Base-by-base conservation (phyloP, 2,797 vertebrate genomes). In the Paguma larvata region DNA sequence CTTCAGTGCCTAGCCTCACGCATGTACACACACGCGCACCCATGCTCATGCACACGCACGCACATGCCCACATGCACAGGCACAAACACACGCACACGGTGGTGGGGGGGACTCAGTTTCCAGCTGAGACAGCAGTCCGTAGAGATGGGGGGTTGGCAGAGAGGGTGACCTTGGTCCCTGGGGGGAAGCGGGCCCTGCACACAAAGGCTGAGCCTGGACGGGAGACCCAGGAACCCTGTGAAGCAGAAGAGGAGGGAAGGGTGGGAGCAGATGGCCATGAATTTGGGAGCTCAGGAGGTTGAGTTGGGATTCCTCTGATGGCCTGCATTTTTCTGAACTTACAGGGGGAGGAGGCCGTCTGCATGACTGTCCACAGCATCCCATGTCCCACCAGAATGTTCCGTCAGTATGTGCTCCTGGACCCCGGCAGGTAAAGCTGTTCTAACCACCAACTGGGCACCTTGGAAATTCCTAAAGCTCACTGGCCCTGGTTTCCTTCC, bases 401-500 rank as follows among this genome's bases (percentile, higher is more conserved):
- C 23, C 0, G 3, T 15, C 15, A 27, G 25, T 14, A 16, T 7
- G 13, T 27, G 72, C 72, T 44, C 72, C 72, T 14, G 3, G 70
- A 27, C 38, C 13, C 41, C 0, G 13, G 65, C 72, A 15, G 25
- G 41, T 44, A 41, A 25, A 14, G 3, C 15, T 25, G 13, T 44
- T 5, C 25, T 30, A 15, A 44, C 11, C 25, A 15, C 41, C 41
- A 25, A 4, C 53, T 3, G 0, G 5, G 18, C 4, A 19, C 34
- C 19, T 73, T 2, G 27, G 32, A 15, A 44, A 59, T 23, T 30
- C 2, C 34, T 13, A 4, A 19, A 7, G 6, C 23, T 30, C 27
- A 1, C 9, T 19, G 8, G 32, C 30, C 41, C 83, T 27, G 5
- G 30, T 67, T 56, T 72, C 38, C 38, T 38, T 65, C 73, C 1